Evolutionary conservation across 2,113 vertebrate species (phyloP).

Genomic region (Hipposideros armiger): DNA sequence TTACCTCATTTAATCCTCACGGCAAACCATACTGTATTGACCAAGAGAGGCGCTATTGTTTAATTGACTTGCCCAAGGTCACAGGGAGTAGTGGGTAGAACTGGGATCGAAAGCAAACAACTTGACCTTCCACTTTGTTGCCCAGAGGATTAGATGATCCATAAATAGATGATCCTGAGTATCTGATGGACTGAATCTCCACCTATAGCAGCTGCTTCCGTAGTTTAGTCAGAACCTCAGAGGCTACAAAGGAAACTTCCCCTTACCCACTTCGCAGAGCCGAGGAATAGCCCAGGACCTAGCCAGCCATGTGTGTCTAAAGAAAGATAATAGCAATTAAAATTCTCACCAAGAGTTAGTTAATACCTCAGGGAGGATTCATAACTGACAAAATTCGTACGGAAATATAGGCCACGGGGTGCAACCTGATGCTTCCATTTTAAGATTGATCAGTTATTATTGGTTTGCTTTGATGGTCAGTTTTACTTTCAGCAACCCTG

Average conservation of each 20-base stretch:
- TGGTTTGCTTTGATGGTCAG: background rate
- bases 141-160: background rate
- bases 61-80: background rate
- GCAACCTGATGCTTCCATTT: background rate
- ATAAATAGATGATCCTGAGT: background rate
- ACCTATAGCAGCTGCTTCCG: fast-evolving
- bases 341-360: background rate
- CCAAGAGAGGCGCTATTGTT: background rate
- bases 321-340: background rate
- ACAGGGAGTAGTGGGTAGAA: background rate
- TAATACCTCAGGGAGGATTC: background rate
- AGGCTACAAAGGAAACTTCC: background rate
- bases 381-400: constrained; percentile 11
- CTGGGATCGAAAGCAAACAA: background rate
- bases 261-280: background rate
- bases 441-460: background rate
- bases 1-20: background rate
- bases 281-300: background rate
- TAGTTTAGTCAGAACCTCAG: fast-evolving
- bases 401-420: background rate
- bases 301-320: background rate
- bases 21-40: background rate
- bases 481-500: background rate
- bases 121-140: background rate
- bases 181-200: background rate